phyloP scores from a whole-genome alignment of 2,888 invertebrate genomes.

The Eilema depressum region DNA sequence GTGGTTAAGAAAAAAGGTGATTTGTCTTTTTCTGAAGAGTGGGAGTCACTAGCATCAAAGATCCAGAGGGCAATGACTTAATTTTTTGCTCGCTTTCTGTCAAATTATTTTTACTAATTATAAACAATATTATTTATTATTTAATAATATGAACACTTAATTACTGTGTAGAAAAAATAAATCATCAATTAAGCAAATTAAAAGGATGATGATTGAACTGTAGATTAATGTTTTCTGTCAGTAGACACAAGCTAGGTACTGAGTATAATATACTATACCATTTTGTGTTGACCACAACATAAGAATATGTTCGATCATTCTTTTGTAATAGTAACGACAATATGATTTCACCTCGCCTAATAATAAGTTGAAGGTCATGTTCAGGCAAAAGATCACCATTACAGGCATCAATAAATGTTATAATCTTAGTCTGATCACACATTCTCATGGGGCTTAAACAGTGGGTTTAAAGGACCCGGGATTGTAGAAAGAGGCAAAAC shows the following conservation, averaged over 20 bases:
- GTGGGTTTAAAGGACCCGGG: too few relatives aligned
- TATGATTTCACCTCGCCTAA: too few relatives aligned
- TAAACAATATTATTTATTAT: slow-evolving; percentile 2
- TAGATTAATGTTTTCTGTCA: not conserved
- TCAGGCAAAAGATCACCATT: too few relatives aligned
- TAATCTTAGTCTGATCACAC: too few relatives aligned
- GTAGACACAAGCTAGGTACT: not conserved
- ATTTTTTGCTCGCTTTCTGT: not conserved
- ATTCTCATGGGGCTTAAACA: too few relatives aligned
- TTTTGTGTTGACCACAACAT: not conserved
- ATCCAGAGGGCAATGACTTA: slow-evolving; percentile 18
- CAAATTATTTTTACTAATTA: slow-evolving; percentile 2
- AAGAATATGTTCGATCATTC: not conserved
- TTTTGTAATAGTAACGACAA: too few relatives aligned
- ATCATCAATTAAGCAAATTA: not conserved
- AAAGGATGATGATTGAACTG: not conserved
- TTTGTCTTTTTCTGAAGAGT: slow-evolving; percentile 22
- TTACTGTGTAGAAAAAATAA: not conserved
- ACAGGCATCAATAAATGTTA: too few relatives aligned
- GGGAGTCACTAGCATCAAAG: slow-evolving; percentile 15
- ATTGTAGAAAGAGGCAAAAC: too few relatives aligned
- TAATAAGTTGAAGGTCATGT: too few relatives aligned
- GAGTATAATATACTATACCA: not conserved
- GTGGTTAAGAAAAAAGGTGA: slow-evolving; percentile 18
- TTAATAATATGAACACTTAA: slow-evolving; percentile 4